Percentiles rank a stretch among this genome's conserved stretches.
Conservation (phyloP, 1,140 invertebrate genomes). For the Amphibalanus amphitrite region DNA sequence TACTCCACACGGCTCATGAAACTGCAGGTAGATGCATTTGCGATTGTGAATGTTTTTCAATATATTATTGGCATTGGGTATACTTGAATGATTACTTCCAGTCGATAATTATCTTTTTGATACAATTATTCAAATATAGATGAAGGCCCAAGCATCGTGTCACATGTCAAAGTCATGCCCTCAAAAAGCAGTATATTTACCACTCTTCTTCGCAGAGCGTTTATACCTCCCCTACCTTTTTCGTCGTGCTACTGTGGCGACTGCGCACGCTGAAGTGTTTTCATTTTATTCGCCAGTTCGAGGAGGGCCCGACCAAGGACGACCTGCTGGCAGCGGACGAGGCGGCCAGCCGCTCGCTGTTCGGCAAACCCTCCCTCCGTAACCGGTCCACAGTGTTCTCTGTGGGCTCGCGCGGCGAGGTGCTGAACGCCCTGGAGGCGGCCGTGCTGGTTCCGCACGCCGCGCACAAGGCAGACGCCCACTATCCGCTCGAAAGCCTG, state of each 20-base stretch:
- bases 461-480: slow-evolving; percentile 36
- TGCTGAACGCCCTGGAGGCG: slow-evolving; percentile 69
- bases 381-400: slow-evolving; percentile 40
- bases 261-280: too few species aligned
- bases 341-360: slow-evolving; percentile 24
- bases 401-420: slow-evolving; percentile 75
- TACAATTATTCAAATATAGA: too few species aligned
- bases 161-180: too few species aligned
- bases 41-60: too few species aligned
- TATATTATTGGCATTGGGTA: too few species aligned
- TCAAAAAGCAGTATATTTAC: too few species aligned
- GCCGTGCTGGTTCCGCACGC: slow-evolving; percentile 94
- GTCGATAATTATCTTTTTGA: too few species aligned
- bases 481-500: slow-evolving; percentile 90
- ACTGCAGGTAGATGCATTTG: slow-evolving; percentile 57
- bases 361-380: slow-evolving; percentile 38
- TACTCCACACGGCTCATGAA: slow-evolving; percentile 74
- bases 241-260: too few species aligned
- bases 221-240: too few species aligned
- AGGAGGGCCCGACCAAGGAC: slow-evolving; percentile 48
- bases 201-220: too few species aligned
- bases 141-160: too few species aligned
- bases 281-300: slow-evolving; percentile 30
- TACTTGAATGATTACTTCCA: too few species aligned
- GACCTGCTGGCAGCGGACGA: slow-evolving; percentile 95